Evolutionary conservation across 2,888 invertebrate genomes (phyloP), one percentile per base, ranked within the genome.

Genomic region (Anticlea derivata): DNA sequence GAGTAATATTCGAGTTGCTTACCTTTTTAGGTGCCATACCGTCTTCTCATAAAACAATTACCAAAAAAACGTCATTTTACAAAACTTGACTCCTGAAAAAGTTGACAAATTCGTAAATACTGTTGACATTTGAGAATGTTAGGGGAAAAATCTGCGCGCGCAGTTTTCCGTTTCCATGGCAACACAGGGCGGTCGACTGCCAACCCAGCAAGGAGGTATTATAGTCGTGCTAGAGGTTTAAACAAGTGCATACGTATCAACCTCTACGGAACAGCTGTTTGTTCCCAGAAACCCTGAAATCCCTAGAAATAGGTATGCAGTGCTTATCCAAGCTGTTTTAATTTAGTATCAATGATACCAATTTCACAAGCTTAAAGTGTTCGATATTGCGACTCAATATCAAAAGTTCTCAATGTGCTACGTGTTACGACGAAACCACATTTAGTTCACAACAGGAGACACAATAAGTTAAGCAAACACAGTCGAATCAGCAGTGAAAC

Each of bases 1-100:
- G 7, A 13, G 7, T 12, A 33, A 29, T 6, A 44, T 10, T 22
- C 5, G 8, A 17, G 2, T 27, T 43, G 10, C 84, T 68, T 79
- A 88, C 89, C 87, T 85, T 88, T 63, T 88, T 89, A 3, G 87
- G 86, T 17, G 86, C 79, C 89, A 89, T 89, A 63, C 17, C n/a
- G 27, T 45, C 37, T 54, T 46, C 34, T 43, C 11, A 50, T 22
- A 31, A 55, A 59, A 51, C 26, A 54, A 58, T 38, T 50, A 40
- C 39, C 30, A 46, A 48, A 48, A 26, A 51, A 47, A 50, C 39
- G 47, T 46, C 35, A 44, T 53, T 50, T 48, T 48, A 38, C 33
- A 65, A 69, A 63, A 61, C 23, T 46, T 7, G 40, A 40, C 50
- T 38, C 23, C 46, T 48, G 65, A 62, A 60, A 72, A 79, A 80